Conservation (phyloP, 2,888 invertebrate species). For the Eupithecia vulgata region DNA sequence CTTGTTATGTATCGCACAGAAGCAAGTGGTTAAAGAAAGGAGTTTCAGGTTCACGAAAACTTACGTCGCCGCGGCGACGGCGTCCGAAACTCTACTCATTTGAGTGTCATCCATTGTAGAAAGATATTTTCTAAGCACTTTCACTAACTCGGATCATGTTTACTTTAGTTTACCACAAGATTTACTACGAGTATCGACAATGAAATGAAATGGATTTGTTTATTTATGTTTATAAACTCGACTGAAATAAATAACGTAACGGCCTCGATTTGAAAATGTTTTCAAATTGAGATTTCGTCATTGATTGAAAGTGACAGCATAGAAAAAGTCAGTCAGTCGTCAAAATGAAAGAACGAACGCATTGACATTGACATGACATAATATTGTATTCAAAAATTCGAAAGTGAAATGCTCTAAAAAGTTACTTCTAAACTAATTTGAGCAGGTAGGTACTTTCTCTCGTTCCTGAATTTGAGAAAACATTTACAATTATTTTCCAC, state of each 20-base stretch:
- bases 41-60: constrained; percentile 42
- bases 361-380: not conserved
- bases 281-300: not conserved
- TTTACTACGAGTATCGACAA: not conserved
- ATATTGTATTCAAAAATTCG: too few species aligned
- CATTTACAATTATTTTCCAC: too few species aligned
- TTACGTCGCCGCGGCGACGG: constrained; percentile 69
- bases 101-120: constrained; percentile 68
- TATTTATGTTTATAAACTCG: not conserved
- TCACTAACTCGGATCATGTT: constrained; percentile 13
- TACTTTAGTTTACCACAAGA: not conserved
- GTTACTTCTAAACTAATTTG: too few species aligned
- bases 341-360: not conserved
- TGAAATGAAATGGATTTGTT: not conserved
- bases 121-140: constrained; percentile 11
- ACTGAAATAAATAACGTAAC: not conserved
- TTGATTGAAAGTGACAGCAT: not conserved
- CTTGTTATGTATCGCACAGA: not conserved
- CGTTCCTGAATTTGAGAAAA: too few species aligned
- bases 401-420: too few species aligned
- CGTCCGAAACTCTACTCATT: constrained; percentile 57
- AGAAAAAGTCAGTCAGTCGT: not conserved
- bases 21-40: not conserved
- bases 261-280: not conserved
- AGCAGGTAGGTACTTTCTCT: too few species aligned